Conservation (phyloP, 2,797 vertebrate species). For the Sebastes reedi region DNA sequence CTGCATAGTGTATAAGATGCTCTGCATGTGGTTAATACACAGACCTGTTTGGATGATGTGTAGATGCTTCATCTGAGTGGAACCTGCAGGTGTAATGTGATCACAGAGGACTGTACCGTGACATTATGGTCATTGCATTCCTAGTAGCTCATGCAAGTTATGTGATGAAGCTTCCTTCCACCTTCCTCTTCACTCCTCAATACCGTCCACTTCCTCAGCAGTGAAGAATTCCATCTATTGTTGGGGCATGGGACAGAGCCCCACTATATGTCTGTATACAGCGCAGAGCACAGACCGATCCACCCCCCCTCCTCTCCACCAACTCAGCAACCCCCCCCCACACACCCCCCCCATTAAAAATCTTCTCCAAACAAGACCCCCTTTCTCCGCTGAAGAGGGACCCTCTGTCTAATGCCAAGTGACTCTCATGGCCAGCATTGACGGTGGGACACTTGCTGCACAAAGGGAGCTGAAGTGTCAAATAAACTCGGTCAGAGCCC, state of each 20-base stretch:
- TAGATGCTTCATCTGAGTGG: background rate
- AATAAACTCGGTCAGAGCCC: constrained; percentile 91
- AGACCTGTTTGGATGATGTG: background rate
- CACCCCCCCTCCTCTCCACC: constrained; percentile 36
- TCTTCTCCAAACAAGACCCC: constrained; percentile 91
- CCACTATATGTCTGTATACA: constrained; percentile 85
- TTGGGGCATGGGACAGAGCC: constrained; percentile 86
- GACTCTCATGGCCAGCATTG: constrained; percentile 94
- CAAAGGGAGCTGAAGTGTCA: constrained; percentile 94
- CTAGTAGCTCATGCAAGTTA: background rate
- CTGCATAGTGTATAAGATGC: background rate
- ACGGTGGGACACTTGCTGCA: constrained; percentile 90
- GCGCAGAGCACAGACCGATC: constrained; percentile 66
- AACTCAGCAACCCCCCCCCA: constrained; percentile 49
- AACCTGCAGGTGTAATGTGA: constrained; percentile 16
- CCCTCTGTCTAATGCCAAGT: constrained; percentile 93
- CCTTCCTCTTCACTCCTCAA: background rate
- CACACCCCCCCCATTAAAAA: constrained; percentile 85
- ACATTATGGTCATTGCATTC: background rate
- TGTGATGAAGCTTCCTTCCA: constrained; percentile 3
- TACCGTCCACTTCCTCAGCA: constrained; percentile 50
- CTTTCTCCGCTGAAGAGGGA: constrained; percentile 97
- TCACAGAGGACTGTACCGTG: background rate
- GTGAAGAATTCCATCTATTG: constrained; percentile 88
- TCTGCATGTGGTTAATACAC: background rate